Percentiles rank a stretch among this genome's conserved stretches.
Evolutionary conservation across 2,113 vertebrate species (phyloP).

Genomic region (Odontesthes bonariensis): DNA sequence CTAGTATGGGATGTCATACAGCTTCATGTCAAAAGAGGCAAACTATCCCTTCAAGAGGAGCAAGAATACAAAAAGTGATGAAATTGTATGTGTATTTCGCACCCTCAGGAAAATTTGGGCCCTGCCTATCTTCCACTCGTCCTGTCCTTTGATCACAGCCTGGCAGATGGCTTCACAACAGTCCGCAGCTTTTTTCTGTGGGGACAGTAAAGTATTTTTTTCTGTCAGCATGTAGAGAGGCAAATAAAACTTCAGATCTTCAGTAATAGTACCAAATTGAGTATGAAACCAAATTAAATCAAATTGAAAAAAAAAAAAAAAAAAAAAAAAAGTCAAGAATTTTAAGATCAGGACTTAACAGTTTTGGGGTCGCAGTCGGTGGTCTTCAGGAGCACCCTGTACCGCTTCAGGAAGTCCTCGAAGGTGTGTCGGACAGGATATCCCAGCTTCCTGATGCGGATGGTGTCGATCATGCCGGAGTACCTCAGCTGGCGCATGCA

Average conservation of each 20-base stretch:
- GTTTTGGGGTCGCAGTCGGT: conserved; percentile 74
- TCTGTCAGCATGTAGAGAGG: neutral
- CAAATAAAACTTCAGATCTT: neutral
- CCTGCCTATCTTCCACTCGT: conserved; percentile 91
- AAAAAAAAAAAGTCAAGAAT: neutral
- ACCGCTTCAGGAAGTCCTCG: conserved; percentile 87
- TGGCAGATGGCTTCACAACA: conserved; percentile 86
- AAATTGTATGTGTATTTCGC: conserved; percentile 27
- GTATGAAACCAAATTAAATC: too few species aligned
- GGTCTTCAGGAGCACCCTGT: conserved; percentile 82
- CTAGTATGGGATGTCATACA: too few species aligned
- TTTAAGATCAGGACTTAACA: conserved; percentile 52
- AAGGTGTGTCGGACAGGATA: conserved; percentile 91
- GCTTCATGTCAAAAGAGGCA: too few species aligned
- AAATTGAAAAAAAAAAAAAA: neutral
- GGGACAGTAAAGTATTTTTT: conserved; percentile 28
- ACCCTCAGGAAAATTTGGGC: conserved; percentile 96
- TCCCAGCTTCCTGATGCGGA: conserved; percentile 89
- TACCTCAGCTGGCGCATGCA: conserved; percentile 91
- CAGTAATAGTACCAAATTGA: neutral
- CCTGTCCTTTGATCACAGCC: conserved; percentile 77
- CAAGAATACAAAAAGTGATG: neutral
- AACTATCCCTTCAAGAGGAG: too few species aligned
- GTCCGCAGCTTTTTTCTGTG: conserved; percentile 73
- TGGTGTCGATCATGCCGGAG: conserved; percentile 94